phyloP scores from a whole-genome alignment of 1,140 invertebrate genomes.

The Lamellibrachia luymesi region DNA sequence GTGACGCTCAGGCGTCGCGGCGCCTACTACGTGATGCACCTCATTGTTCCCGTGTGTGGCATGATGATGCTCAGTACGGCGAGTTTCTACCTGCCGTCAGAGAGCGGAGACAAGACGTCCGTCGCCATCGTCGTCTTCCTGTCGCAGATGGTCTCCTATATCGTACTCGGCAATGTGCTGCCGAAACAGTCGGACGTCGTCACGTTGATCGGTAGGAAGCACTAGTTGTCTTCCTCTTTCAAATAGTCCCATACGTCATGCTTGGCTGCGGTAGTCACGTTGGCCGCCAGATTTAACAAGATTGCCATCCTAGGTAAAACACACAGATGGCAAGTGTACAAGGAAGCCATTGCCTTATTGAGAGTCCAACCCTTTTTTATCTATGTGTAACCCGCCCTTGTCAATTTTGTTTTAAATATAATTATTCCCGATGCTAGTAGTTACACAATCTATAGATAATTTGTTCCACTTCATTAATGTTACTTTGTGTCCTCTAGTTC shows the following conservation, averaged over 20 bases:
- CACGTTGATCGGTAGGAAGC: background rate
- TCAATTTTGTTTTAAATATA: too few species aligned
- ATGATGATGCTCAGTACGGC: conserved; percentile 1
- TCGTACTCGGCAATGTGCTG: background rate
- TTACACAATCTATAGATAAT: too few species aligned
- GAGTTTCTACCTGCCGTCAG: conserved; percentile 14
- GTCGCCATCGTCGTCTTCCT: conserved; percentile 6
- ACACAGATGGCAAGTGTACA: too few species aligned
- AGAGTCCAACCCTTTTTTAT: too few species aligned
- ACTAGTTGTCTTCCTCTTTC: background rate
- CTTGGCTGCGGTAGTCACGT: too few species aligned
- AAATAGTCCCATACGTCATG: background rate
- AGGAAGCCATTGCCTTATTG: too few species aligned
- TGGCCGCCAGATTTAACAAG: too few species aligned
- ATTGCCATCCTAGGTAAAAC: too few species aligned
- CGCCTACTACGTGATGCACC: conserved; percentile 14
- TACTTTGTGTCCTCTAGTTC: too few species aligned
- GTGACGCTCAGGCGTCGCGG: conserved; percentile 43
- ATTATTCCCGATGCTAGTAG: too few species aligned
- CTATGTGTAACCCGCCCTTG: too few species aligned
- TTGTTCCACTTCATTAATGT: too few species aligned
- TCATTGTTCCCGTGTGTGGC: background rate
- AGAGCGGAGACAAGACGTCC: conserved; percentile 13
- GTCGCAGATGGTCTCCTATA: background rate
- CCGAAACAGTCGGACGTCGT: background rate